Evolutionary conservation across 1,140 invertebrate genomes (phyloP), one percentile per base, ranked within the genome.

Genomic region (Acyrthosiphon pisum): DNA sequence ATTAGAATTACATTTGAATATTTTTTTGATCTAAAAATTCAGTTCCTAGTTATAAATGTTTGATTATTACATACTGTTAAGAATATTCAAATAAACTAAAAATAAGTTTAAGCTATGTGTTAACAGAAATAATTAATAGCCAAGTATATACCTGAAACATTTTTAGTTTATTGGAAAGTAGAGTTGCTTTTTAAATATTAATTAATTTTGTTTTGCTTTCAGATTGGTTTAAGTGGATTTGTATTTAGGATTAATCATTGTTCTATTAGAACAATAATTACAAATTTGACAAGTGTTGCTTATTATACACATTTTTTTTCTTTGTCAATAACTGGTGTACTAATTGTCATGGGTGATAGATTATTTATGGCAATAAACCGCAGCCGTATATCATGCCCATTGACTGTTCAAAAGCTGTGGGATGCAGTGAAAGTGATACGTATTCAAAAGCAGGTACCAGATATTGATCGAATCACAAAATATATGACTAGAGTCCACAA

Each of bases 391-490:
- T 95, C 95, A 9, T 94, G 94, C 93, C 94, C 95, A 90, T 94
- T 95, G 83, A 94, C 94, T 60, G 94, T 94, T 46, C 95, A 95
- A 94, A 95, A 96, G 93, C 94, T 96, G 11, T 96, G 96, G 95
- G 95, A 96, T 94, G 96, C 95, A 0, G 96, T 96, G 87, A 95
- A 95, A 92, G 95, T 95, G 87, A 96, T 96, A 46, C 94, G 95
- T 22, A 95, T 95, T 93, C 96, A 96, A 94, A 96, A 96, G 93
- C 96, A 96, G 94, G 95, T 96, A 76, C 95, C 96, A 11, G 96
- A 96, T 94, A 94, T 94, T 22, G 94, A 94, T 50, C 84, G 94
- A 14, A 94, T 94, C 68, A 94, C 94, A 46, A 93, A 93, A 60
- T 94, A 94, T 68, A 94, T 94, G 94, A 93, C 76, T 6, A 94